Base-by-base conservation (phyloP, 2,113 vertebrate species). In the Dasyornis broadbenti region DNA sequence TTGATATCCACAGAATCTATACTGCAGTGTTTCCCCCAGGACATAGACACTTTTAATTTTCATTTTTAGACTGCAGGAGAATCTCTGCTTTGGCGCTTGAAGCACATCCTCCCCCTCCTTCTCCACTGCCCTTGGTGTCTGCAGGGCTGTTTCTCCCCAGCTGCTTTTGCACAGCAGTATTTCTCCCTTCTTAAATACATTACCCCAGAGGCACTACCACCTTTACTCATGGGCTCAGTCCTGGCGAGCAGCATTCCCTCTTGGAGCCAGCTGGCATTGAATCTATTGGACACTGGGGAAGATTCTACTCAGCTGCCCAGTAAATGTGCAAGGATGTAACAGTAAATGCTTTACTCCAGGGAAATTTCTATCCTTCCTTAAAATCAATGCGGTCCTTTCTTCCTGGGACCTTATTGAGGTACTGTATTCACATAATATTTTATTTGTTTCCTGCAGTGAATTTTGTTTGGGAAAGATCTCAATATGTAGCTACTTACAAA, bases 81-180 rank as follows among this genome's bases (percentile, higher is more conserved):
- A 39, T 42, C 17, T 71, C 39, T 49, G 20, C n/a, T 44, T 5
- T 1, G 2, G 19, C 1, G 2, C 42, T 66, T 57, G 31, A 7
- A 88, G 8, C 23, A 24, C 0, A 0, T 83, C 30, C 37, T 63
- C 3, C 3, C 15, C 6, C 13, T 70, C 5, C 14, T 50, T 35
- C 56, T 63, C 52, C 27, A 31, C 7, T 33, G 27, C 24, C 47
- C 23, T 52, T 17, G 13, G 14, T 35, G 21, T 40, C 71, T 82
- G 33, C 26, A 53, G 26, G 4, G 5, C 4, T 39, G 28, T 39
- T 86, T 6, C 30, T 64, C 11, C 44, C 24, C 13, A 23, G 40
- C 9, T 63, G 42, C 59, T 50, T 1, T 35, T 72, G 5, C 7
- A 7, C 12, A 66, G 21, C 40, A 31, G 3, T 7, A 50, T 61